These are phyloP conservation scores for Actenoides lindsayi DNA, from an alignment of 2,113 vertebrate genomes.

Conservation along the genomic window DNA sequence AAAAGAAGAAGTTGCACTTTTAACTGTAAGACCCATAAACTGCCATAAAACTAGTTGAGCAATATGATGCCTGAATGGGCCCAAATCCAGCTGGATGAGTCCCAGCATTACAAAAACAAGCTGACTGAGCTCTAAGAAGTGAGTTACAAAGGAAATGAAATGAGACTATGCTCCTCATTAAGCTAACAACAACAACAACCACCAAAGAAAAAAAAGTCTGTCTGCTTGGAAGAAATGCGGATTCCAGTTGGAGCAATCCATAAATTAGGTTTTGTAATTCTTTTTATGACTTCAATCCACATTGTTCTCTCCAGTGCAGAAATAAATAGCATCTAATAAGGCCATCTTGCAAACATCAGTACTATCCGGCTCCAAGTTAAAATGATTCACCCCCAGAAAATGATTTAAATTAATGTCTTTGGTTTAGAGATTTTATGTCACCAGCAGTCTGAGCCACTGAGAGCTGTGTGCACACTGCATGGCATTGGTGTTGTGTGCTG, in stretches of 20 bases:
- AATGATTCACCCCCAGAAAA: slow-evolving; percentile 5
- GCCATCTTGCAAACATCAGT: slow-evolving; percentile 14
- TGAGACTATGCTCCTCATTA: slow-evolving; percentile 25
- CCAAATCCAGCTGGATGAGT: slow-evolving; percentile 20
- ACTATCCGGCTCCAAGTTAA: slow-evolving; percentile 26
- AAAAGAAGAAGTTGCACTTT: background rate
- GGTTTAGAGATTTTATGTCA: background rate
- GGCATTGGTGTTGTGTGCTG: background rate
- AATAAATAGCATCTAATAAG: slow-evolving; percentile 34
- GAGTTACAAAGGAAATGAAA: slow-evolving; percentile 30
- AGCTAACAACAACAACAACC: slow-evolving; percentile 12
- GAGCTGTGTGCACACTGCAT: background rate
- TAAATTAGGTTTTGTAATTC: slow-evolving; percentile 46
- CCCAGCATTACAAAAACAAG: slow-evolving; percentile 24
- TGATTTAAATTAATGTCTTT: background rate
- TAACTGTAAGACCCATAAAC: background rate
- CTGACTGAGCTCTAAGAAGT: background rate
- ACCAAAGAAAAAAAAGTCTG: background rate
- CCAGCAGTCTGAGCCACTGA: background rate
- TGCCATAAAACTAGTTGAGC: background rate
- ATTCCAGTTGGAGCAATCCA: slow-evolving; percentile 51
- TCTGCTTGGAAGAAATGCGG: slow-evolving; percentile 51
- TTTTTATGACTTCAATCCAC: slow-evolving; percentile 30
- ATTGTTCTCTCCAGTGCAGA: slow-evolving; percentile 4
- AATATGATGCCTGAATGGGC: background rate